phyloP scores from a whole-genome alignment of 2,113 vertebrate species.

The Stercorarius parasiticus region DNA sequence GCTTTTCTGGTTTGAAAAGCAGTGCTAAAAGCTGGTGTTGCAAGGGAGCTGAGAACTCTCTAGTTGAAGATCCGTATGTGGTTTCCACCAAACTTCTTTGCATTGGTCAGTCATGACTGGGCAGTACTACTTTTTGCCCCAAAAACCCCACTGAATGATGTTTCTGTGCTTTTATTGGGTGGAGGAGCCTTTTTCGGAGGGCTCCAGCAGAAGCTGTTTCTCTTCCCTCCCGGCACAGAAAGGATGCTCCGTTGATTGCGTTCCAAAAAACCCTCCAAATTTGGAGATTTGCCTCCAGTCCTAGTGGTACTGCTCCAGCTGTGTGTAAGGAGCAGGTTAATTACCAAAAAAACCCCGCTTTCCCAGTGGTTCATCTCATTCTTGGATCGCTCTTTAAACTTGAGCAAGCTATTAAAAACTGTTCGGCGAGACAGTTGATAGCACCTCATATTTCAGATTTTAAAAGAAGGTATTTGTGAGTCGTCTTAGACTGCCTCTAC shows the following conservation, averaged over 20 bases:
- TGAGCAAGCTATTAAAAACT: neutral
- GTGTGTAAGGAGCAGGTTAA: neutral
- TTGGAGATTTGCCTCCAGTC: neutral
- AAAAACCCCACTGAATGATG: neutral
- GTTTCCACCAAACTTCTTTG: neutral
- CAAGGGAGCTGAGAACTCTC: neutral
- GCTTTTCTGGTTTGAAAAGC: neutral
- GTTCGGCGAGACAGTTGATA: neutral
- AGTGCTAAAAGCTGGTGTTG: neutral
- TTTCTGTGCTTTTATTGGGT: neutral
- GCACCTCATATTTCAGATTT: neutral
- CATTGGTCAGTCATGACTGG: fast-evolving
- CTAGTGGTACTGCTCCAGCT: neutral
- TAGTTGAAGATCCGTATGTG: neutral
- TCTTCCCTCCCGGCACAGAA: neutral
- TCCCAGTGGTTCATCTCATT: neutral
- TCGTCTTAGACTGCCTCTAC: neutral
- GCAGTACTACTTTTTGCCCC: neutral
- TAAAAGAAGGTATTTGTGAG: neutral
- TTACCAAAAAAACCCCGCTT: neutral
- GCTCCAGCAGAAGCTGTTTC: neutral
- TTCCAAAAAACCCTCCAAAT: neutral
- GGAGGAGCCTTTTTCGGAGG: neutral
- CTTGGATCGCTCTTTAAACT: neutral
- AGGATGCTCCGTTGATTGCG: neutral